phyloP scores from a whole-genome alignment of 2,888 invertebrate genomes.

The Pharmacophagus antenor region DNA sequence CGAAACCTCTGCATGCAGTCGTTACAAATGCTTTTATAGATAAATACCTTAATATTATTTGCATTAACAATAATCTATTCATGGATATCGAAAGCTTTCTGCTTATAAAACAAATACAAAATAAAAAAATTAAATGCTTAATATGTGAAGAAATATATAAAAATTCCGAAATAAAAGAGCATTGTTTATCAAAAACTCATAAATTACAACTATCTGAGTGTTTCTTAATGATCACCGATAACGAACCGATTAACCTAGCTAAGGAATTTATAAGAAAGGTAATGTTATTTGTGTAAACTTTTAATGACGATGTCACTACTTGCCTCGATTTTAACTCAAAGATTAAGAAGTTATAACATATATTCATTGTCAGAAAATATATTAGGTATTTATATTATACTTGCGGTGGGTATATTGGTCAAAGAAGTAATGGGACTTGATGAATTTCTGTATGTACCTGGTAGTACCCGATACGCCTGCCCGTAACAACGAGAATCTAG shows the following conservation, averaged over 20 bases:
- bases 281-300: neutral
- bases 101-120: conserved; percentile 39
- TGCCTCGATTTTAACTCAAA: neutral
- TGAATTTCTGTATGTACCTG: no score
- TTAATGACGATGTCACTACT: neutral
- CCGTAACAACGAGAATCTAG: no score
- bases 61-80: conserved; percentile 40
- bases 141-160: conserved; percentile 45
- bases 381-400: no score
- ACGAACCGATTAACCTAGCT: conserved; percentile 21
- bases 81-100: conserved; percentile 43
- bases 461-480: no score
- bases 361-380: neutral
- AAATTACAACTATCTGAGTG: conserved; percentile 42
- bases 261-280: conserved; percentile 57
- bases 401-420: no score
- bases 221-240: conserved; percentile 37
- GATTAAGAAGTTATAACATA: neutral
- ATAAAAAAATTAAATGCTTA: conserved; percentile 47
- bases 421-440: no score
- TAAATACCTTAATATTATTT: conserved; percentile 34
- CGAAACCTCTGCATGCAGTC: conserved; percentile 31
- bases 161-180: conserved; percentile 39
- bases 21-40: conserved; percentile 31
- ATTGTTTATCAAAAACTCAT: conserved; percentile 46